These are phyloP conservation scores for Philhelius pedissequus DNA, from an alignment of 2,888 invertebrate species.

Conservation along the genomic window DNA sequence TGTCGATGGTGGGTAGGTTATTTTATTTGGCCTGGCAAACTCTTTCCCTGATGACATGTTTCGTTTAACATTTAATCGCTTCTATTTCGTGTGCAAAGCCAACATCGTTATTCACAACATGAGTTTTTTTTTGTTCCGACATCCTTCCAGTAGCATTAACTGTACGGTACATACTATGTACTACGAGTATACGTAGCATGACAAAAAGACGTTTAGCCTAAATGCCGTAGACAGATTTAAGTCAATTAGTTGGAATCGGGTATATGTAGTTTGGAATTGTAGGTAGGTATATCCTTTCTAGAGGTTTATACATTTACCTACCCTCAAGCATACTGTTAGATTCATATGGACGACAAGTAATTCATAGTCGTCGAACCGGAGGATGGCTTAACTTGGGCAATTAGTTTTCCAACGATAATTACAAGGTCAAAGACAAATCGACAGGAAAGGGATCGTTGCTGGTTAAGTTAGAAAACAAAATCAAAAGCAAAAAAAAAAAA, in stretches of 20 bases:
- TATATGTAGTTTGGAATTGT: too few species aligned
- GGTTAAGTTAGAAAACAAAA: too few species aligned
- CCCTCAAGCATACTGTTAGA: neutral
- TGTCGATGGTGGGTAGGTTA: neutral
- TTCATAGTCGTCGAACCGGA: neutral
- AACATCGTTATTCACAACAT: slow-evolving; percentile 47
- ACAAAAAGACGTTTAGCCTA: slow-evolving; percentile 55
- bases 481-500: neutral
- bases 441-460: slow-evolving; percentile 43
- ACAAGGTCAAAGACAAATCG: slow-evolving; percentile 63
- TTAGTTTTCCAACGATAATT: slow-evolving; percentile 62
- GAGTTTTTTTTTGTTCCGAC: neutral
- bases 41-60: slow-evolving; percentile 27
- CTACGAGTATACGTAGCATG: slow-evolving; percentile 39
- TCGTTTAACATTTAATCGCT: slow-evolving; percentile 58
- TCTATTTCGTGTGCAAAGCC: slow-evolving; percentile 61
- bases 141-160: too few species aligned
- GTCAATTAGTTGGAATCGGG: slow-evolving; percentile 65
- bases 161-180: too few species aligned
- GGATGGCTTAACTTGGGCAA: slow-evolving; percentile 60
- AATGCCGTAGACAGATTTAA: slow-evolving; percentile 65
- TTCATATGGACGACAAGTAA: too few species aligned
- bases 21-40: neutral
- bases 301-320: neutral
- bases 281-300: slow-evolving; percentile 19